Conservation (phyloP, 2,113 vertebrate genomes). For the Clarias macrocephalus region DNA sequence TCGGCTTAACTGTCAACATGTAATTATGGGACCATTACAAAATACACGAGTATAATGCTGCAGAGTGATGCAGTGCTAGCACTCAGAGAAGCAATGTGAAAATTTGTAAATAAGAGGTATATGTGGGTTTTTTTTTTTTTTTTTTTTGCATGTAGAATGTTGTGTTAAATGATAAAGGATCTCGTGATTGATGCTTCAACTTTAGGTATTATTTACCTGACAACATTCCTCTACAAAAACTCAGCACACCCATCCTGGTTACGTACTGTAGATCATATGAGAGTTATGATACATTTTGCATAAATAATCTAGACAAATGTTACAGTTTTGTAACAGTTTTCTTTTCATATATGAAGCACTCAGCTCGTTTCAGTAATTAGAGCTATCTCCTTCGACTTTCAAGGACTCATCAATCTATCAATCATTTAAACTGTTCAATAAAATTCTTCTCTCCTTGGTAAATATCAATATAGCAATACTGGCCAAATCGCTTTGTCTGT, state of each 20-base stretch:
- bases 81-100: neutral
- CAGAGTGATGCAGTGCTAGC: neutral
- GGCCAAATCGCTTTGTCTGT: neutral
- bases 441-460: neutral
- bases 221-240: slow-evolving; percentile 12
- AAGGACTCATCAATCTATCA: neutral
- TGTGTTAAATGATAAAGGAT: slow-evolving; percentile 7
- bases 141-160: neutral
- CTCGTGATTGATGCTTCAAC: slow-evolving; percentile 1
- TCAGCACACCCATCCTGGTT: slow-evolving; percentile 37
- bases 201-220: slow-evolving; percentile 22
- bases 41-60: neutral
- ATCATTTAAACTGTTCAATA: neutral
- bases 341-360: slow-evolving; percentile 5
- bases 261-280: slow-evolving; percentile 26
- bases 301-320: slow-evolving; percentile 20
- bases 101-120: neutral
- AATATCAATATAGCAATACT: neutral
- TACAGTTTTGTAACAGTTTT: slow-evolving; percentile 32
- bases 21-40: slow-evolving; percentile 38
- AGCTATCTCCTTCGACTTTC: neutral
- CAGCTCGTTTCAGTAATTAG: neutral
- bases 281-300: slow-evolving; percentile 8
- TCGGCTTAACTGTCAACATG: slow-evolving; percentile 39
- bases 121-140: neutral